phyloP scores from a whole-genome alignment of 2,113 vertebrate genomes.

The Steatornis caripensis region DNA sequence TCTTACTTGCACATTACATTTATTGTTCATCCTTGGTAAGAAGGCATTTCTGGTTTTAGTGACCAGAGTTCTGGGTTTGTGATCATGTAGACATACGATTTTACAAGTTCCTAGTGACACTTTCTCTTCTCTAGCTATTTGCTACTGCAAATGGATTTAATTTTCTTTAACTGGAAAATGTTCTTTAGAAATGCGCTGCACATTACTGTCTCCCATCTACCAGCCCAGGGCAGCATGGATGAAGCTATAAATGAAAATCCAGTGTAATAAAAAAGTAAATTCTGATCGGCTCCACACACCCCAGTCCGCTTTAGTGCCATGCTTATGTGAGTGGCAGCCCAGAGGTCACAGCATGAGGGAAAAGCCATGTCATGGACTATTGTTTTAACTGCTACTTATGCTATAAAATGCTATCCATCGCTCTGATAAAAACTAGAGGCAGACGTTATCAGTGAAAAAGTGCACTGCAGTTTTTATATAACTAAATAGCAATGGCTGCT shows the following conservation, averaged over 20 bases:
- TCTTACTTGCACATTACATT: not conserved
- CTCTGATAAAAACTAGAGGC: not conserved
- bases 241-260: not conserved
- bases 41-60: conserved; percentile 1
- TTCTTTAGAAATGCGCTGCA: not conserved
- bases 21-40: not conserved
- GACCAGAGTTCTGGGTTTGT: not conserved
- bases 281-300: not conserved
- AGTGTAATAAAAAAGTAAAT: not conserved
- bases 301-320: not conserved
- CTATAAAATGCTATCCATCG: not conserved
- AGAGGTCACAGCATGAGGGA: not conserved
- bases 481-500: not conserved
- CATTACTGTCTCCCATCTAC: not conserved
- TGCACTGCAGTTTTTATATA: rapidly evolving
- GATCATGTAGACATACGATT: not conserved
- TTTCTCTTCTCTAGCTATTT: not conserved
- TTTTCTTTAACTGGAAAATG: not conserved
- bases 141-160: not conserved
- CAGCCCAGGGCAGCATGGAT: not conserved
- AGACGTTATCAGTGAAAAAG: not conserved
- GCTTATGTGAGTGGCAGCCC: not conserved
- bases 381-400: not conserved
- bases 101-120: conserved; percentile 2
- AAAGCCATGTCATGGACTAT: not conserved